Conservation (phyloP, 2,888 invertebrate species). For the Spilarctia lutea region DNA sequence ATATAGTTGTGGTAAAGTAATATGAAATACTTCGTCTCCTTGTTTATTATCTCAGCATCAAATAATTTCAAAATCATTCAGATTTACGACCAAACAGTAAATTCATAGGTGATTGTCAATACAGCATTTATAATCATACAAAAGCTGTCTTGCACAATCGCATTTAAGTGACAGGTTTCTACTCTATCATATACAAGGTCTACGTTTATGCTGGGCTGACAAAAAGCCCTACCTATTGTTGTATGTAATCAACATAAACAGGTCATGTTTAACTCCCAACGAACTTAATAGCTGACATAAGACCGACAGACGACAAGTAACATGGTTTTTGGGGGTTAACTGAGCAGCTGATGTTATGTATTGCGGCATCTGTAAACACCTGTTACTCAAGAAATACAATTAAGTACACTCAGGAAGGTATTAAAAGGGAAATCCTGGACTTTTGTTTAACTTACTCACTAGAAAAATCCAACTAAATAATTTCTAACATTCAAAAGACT, state of each 20-base stretch:
- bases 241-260: constrained; percentile 6
- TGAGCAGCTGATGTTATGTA: neutral
- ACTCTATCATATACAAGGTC: constrained; percentile 21
- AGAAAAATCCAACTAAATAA: too few species aligned
- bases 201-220: constrained; percentile 14
- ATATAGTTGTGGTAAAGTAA: neutral
- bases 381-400: neutral
- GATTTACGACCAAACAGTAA: constrained; percentile 19
- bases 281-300: neutral
- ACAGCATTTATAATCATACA: constrained; percentile 7
- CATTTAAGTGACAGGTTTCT: constrained; percentile 26
- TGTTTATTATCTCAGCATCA: neutral
- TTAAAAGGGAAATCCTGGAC: neutral
- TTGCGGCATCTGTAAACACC: neutral
- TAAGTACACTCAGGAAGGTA: neutral
- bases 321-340: neutral
- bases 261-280: constrained; percentile 11
- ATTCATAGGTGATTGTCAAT: constrained; percentile 21
- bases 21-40: neutral
- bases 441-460: neutral
- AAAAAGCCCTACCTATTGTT: constrained; percentile 24
- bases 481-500: too few species aligned
- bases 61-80: constrained; percentile 3
- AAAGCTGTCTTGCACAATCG: constrained; percentile 23
- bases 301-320: neutral